Evolutionary conservation across 2,113 vertebrate genomes (phyloP).

Genomic region (Gadus chalcogrammus): DNA sequence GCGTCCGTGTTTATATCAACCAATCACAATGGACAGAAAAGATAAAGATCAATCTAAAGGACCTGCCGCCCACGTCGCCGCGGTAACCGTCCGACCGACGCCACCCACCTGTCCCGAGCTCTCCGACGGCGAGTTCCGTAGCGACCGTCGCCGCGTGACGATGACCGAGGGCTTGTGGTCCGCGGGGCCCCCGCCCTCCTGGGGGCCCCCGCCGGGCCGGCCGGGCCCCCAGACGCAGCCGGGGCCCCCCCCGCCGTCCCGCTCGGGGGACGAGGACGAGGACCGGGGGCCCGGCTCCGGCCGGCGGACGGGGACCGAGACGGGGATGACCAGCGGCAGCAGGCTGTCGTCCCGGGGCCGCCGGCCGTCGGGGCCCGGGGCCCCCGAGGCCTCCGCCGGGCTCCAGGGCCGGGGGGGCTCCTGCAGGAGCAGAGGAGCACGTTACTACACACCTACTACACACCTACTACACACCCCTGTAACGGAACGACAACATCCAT

Average conservation of each 20-base stretch:
- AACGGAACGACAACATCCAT: no score
- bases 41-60: no score
- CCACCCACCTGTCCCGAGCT: conserved; percentile 77
- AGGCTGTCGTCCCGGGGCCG: conserved; percentile 82
- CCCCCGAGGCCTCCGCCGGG: conserved; percentile 9
- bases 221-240: conserved; percentile 17
- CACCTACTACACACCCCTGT: no score
- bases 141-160: conserved; percentile 88
- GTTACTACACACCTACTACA: no score
- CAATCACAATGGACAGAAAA: no score
- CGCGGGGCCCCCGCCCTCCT: conserved; percentile 62
- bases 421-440: conserved; percentile 32
- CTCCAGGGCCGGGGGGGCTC: conserved; percentile 47
- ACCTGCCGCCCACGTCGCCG: no score
- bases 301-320: conserved; percentile 90
- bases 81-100: background rate
- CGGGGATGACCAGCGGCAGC: conserved; percentile 91
- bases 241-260: conserved; percentile 67
- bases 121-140: conserved; percentile 79
- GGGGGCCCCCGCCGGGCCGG: conserved; percentile 47
- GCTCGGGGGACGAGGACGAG: conserved; percentile 50
- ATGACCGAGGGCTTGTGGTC: conserved; percentile 91
- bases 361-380: conserved; percentile 59
- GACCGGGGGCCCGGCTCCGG: conserved; percentile 58
- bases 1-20: no score